Evolutionary conservation across 2,888 invertebrate species (phyloP).

Genomic region (Rhagium mordax): DNA sequence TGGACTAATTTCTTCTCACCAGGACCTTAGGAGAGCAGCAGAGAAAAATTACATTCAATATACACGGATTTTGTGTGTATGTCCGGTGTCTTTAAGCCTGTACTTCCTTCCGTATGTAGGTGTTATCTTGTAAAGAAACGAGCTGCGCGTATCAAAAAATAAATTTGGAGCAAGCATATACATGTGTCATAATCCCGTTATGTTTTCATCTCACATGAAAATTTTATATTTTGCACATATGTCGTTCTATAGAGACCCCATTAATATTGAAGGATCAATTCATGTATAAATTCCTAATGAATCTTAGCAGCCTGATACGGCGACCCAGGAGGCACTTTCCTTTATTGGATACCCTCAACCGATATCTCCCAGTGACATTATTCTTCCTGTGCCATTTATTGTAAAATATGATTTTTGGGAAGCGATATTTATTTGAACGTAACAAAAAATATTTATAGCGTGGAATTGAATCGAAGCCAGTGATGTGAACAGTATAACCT

Average conservation of each 20-base stretch:
- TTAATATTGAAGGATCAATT: constrained; percentile 27
- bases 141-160: not conserved
- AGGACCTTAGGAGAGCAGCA: no score
- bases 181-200: not conserved
- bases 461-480: constrained; percentile 50
- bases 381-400: constrained; percentile 30
- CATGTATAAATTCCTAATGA: constrained; percentile 37
- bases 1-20: no score
- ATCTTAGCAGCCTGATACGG: constrained; percentile 15
- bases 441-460: constrained; percentile 53
- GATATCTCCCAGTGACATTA: constrained; percentile 18
- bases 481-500: constrained; percentile 47
- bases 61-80: no score
- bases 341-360: constrained; percentile 31
- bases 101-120: no score
- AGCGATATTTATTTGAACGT: constrained; percentile 36
- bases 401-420: constrained; percentile 35
- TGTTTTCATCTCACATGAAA: not conserved
- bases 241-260: not conserved
- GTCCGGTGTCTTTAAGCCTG: no score
- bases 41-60: no score
- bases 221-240: constrained; percentile 17
- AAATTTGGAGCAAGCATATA: not conserved
- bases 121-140: no score
- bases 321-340: constrained; percentile 27